Evolutionary conservation across 2,113 vertebrate genomes (phyloP).

Genomic region (Chinchilla lanigera): DNA sequence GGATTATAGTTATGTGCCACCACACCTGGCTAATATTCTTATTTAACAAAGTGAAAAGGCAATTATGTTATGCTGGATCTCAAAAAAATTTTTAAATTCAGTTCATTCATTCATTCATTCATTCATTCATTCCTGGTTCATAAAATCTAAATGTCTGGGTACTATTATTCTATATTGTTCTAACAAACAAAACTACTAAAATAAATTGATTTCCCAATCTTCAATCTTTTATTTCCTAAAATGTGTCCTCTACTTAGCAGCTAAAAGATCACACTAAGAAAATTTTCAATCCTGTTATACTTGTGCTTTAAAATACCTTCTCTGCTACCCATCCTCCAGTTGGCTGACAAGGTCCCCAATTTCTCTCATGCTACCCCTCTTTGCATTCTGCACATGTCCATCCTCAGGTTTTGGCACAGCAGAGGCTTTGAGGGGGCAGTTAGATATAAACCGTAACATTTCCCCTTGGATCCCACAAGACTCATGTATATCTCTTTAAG

Average conservation of each 20-base stretch:
- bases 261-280: constrained; percentile 30
- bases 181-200: constrained; percentile 56
- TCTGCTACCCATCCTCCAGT: background rate
- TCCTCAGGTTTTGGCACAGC: background rate
- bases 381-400: background rate
- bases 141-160: constrained; percentile 45
- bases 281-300: background rate
- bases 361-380: background rate
- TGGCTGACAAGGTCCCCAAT: background rate
- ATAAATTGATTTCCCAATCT: constrained; percentile 9
- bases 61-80: background rate
- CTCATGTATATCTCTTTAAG: background rate
- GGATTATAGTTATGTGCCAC: background rate
- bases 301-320: background rate
- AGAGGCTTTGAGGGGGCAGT: background rate
- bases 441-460: background rate
- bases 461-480: background rate
- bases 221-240: background rate
- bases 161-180: background rate
- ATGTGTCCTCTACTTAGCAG: background rate
- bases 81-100: background rate
- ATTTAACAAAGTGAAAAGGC: constrained; percentile 52
- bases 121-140: background rate
- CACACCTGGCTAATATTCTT: background rate
- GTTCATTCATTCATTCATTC: background rate